Base-by-base conservation (phyloP, 2,888 invertebrate species). In the Heliconius erato region DNA sequence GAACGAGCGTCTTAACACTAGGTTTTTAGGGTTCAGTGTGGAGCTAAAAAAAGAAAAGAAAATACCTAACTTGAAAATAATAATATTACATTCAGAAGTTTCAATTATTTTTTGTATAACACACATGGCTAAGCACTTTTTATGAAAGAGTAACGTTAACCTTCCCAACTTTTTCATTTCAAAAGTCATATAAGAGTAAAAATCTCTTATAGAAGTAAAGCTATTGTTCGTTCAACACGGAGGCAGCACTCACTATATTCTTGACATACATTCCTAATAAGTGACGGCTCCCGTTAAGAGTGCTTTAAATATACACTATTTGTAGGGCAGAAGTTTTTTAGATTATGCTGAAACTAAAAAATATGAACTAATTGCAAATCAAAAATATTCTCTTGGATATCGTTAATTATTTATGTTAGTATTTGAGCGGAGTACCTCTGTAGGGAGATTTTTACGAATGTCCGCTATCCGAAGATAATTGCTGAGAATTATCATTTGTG, bases 221-320 rank as follows among this genome's bases (percentile, higher is more conserved):
- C 68, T 77, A 77, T 71, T 81, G 69, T 77, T 69, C 69, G 19
- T 77, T 81, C 54, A 63, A 77, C 49, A 78, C 32, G 67, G 40
- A 82, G 72, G 79, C 69, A 77, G 44, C 65, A 65, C 78, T 78
- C 54, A 63, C 71, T 68, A 23, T 54, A 72, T 65, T 69, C 81
- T 82, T 82, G 81, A 82, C 81, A 82, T 3, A 82, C 78, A 82
- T 82, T 32, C 72, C 35, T 74, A 79, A 81, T 65, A 82, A 82
- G 65, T 72, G 78, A 71, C 67, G 79, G 78, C 81, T 79, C n/a
- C 49, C 35, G 78, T 79, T 72, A 77, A 71, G 71, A 77, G 69
- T 65, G 44, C 40, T 69, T 69, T 76, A 76, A 81, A 67, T 76
- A 67, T 80, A 76, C 19, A 80, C 59, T 19, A 32, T 16, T 26